Evolutionary conservation across 1,140 invertebrate species (phyloP), one percentile per base, ranked within the genome.

Genomic region (Eciton burchellii): DNA sequence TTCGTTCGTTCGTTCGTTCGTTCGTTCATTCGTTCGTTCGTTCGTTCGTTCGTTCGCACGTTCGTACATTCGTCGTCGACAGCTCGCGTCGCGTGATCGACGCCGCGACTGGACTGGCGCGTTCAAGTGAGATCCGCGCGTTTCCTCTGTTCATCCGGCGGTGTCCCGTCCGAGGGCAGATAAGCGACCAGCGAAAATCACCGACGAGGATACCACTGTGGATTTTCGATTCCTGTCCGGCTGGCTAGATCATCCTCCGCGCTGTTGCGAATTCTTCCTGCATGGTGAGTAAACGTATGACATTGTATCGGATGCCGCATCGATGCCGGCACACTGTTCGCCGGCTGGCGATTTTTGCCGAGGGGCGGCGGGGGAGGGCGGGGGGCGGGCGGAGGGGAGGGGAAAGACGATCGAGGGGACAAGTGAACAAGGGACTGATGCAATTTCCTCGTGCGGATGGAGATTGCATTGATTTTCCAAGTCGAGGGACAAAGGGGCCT

Each of bases 201-300:
- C 35, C 9, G 45, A 1, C 56, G 29, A 16, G 62, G 26, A 29
- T 19, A 21, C 3, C 14, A 19, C 26, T 52, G 76, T 72, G 86
- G 84, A 85, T 88, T 88, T 86, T 86, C 76, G 86, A 19, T 59
- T 81, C 57, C 14, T 71, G 82, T 56, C 26, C 65, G 49, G 57
- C 60, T 16, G 16, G n/a, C n/a, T 63, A 73, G 82, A 85, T 85
- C 83, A 71, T 86, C 68, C 83, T 84, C 83, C 65, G 85, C 73
- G 87, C 84, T 83, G 71, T 81, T 84, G 81, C 71, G 72, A 88
- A 85, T 77, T 66, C 88, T 76, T 91, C 56, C 91, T 91, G 91
- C 89, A 91, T 91, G 91, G 91, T 91, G 73, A 91, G 91, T 89
- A 62, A 35, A 14, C 24, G 43, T 0, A 29, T 9, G 1, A n/a